phyloP scores from a whole-genome alignment of 1,140 invertebrate genomes.

The Magallana angulata region DNA sequence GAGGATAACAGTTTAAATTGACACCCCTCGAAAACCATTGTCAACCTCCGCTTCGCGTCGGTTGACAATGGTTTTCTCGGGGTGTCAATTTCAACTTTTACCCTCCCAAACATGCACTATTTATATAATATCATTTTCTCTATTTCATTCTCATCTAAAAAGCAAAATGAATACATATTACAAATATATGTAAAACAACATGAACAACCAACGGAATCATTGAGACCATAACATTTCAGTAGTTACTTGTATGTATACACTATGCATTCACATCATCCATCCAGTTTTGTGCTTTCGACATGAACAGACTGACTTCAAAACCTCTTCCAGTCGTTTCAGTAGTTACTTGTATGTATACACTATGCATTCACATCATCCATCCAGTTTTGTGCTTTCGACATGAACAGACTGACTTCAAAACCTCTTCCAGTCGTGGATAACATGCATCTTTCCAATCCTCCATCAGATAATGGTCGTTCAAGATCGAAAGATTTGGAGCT shows the following conservation, averaged over 20 bases:
- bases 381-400: slow-evolving; percentile 72
- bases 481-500: slow-evolving; percentile 65
- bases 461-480: slow-evolving; percentile 74
- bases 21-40: no score
- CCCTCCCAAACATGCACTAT: no score
- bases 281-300: slow-evolving; percentile 72
- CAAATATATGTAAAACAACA: no score
- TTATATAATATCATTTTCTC: background rate
- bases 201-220: background rate
- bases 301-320: slow-evolving; percentile 72
- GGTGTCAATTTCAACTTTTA: no score
- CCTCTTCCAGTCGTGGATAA: slow-evolving; percentile 68
- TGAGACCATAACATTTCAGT: background rate
- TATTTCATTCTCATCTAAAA: background rate
- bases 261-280: slow-evolving; percentile 66
- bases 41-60: no score
- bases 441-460: slow-evolving; percentile 64
- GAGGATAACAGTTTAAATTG: no score
- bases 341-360: no score
- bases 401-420: slow-evolving; percentile 72
- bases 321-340: slow-evolving; percentile 64
- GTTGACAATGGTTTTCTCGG: no score
- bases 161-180: background rate
- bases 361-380: slow-evolving; percentile 66
- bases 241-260: no score